These are phyloP conservation scores for Diorhabda elongata DNA, from an alignment of 1,140 invertebrate genomes.

Conservation along the genomic window DNA sequence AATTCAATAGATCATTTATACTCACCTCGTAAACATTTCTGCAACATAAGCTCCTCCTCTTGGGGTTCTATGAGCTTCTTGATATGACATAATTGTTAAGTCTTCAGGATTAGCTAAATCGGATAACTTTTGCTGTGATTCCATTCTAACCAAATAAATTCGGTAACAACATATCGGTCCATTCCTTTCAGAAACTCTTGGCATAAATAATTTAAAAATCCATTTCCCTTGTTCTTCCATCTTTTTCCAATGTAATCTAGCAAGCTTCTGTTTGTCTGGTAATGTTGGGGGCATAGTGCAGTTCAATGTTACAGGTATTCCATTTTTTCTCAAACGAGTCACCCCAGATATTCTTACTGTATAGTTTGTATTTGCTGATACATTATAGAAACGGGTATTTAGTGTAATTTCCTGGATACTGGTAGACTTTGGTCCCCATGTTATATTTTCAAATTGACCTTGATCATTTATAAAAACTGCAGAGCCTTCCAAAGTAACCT, in stretches of 20 bases:
- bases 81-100: constrained; percentile 64
- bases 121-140: constrained; percentile 58
- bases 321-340: constrained; percentile 64
- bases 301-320: constrained; percentile 55
- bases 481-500: constrained; percentile 58
- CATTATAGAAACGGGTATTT: constrained; percentile 56
- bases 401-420: constrained; percentile 54
- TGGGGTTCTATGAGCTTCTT: constrained; percentile 63
- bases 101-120: constrained; percentile 65
- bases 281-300: constrained; percentile 66
- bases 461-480: constrained; percentile 58
- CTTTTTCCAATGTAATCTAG: constrained; percentile 66
- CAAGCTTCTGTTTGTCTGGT: constrained; percentile 62
- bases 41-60: constrained; percentile 72
- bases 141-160: constrained; percentile 70
- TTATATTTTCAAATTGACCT: constrained; percentile 51
- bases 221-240: constrained; percentile 62
- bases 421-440: constrained; percentile 57
- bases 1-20: background rate
- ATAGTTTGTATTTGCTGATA: constrained; percentile 77
- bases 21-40: constrained; percentile 70
- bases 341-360: constrained; percentile 67
- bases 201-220: constrained; percentile 67
- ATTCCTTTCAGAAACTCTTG: constrained; percentile 75
- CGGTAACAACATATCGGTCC: constrained; percentile 83